Percentiles rank a stretch among this genome's conserved stretches.
Conservation (phyloP, 2,888 invertebrate species). For the Mimas tiliae region DNA sequence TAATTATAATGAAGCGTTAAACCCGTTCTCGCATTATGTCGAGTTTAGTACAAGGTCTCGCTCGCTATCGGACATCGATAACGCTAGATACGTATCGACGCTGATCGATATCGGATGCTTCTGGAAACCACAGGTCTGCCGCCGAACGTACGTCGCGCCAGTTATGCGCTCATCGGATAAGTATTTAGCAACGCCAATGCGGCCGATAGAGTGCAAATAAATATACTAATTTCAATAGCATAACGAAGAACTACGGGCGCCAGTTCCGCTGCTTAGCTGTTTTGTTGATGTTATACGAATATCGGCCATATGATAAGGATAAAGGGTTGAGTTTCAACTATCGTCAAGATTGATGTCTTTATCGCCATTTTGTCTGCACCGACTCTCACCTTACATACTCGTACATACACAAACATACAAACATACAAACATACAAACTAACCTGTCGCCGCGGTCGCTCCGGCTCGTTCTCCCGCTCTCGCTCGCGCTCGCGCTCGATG, state of each 20-base stretch:
- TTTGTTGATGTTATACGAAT: background rate
- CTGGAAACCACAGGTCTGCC: conserved; percentile 5
- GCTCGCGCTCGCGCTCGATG: conserved; percentile 76
- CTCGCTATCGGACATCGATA: conserved; percentile 7
- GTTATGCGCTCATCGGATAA: background rate
- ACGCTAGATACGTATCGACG: conserved; percentile 8
- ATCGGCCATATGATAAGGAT: background rate
- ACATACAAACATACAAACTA: conserved; percentile 23
- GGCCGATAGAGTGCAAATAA: background rate
- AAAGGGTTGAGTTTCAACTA: background rate
- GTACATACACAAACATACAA: too few relatives aligned
- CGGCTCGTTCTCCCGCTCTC: conserved; percentile 68
- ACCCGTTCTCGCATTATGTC: background rate
- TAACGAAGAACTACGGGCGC: too few relatives aligned
- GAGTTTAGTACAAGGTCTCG: conserved; percentile 12
- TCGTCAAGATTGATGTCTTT: background rate
- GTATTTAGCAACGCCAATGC: background rate
- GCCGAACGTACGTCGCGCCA: background rate
- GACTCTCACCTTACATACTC: background rate
- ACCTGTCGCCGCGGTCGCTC: conserved; percentile 76
- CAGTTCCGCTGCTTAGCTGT: background rate
- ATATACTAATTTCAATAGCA: background rate
- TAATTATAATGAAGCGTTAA: background rate
- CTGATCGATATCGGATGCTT: conserved; percentile 10
- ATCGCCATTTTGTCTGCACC: background rate